A percentile compares a stretch with the other conserved stretches of the same genome.
These are phyloP conservation scores for Scelioninae gen. 1 DNA, from an alignment of 2,888 invertebrate genomes.

Conservation along the genomic window DNA sequence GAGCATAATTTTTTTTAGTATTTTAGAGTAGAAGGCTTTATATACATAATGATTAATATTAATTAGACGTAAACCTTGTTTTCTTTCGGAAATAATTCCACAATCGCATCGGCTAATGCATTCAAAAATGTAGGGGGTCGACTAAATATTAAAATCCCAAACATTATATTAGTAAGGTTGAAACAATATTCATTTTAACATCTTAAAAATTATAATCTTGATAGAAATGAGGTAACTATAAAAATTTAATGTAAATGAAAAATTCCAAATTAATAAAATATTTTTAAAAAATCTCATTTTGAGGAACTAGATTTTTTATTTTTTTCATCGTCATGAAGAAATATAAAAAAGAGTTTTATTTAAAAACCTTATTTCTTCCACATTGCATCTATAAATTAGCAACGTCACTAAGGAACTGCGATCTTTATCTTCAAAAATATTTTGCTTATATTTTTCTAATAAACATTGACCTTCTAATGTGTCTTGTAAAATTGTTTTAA, in stretches of 20 bases:
- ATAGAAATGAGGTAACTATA: too few relatives aligned
- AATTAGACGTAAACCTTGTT: constrained; percentile 6
- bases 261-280: too few relatives aligned
- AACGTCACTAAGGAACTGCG: background rate
- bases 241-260: too few relatives aligned
- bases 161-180: too few relatives aligned
- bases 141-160: background rate
- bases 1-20: too few relatives aligned
- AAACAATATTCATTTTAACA: background rate
- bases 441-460: too few relatives aligned
- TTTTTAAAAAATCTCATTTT: too few relatives aligned
- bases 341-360: background rate
- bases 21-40: too few relatives aligned
- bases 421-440: background rate
- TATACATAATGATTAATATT: too few relatives aligned
- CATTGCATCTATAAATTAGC: constrained; percentile 7
- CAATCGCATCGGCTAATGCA: constrained; percentile 23
- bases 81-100: constrained; percentile 35
- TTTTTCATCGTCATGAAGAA: background rate
- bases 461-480: too few relatives aligned
- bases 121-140: constrained; percentile 14
- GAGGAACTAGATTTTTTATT: background rate
- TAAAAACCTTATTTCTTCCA: background rate
- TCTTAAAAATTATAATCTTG: background rate
- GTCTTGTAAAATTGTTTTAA: too few relatives aligned